Evolutionary conservation across 2,888 invertebrate genomes (phyloP).

Genomic region (Neocrepidodera transversa): DNA sequence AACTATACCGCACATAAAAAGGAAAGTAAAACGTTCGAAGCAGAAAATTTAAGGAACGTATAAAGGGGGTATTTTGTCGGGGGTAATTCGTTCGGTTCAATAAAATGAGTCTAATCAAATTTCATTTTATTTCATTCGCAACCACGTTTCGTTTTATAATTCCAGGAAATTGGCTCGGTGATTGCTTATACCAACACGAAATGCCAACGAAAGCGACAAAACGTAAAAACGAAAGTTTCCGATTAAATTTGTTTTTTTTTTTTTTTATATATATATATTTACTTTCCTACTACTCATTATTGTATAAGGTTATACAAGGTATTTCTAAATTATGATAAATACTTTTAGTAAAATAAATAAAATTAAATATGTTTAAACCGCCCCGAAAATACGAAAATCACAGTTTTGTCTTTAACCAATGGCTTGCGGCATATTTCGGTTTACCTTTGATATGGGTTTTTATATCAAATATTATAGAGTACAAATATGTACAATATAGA

Average conservation of each 20-base stretch:
- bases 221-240: background rate
- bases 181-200: slow-evolving; percentile 12
- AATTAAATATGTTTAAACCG: too few relatives aligned
- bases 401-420: too few relatives aligned
- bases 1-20: too few relatives aligned
- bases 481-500: too few relatives aligned
- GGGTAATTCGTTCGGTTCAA: slow-evolving; percentile 8
- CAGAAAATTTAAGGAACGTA: background rate
- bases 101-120: slow-evolving; percentile 13
- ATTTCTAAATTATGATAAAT: too few relatives aligned
- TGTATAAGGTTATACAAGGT: too few relatives aligned
- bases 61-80: background rate
- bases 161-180: slow-evolving; percentile 6
- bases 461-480: too few relatives aligned
- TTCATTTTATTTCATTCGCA: slow-evolving; percentile 3
- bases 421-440: too few relatives aligned
- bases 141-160: slow-evolving; percentile 9
- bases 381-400: too few relatives aligned
- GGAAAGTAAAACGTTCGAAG: background rate
- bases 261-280: background rate
- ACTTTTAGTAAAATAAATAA: too few relatives aligned
- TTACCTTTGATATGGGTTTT: too few relatives aligned
- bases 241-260: slow-evolving; percentile 7
- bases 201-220: background rate
- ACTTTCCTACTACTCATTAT: too few relatives aligned